Percentiles rank a stretch among this genome's conserved stretches.
Conservation (phyloP, 2,113 vertebrate species). For the Heterotis niloticus region DNA sequence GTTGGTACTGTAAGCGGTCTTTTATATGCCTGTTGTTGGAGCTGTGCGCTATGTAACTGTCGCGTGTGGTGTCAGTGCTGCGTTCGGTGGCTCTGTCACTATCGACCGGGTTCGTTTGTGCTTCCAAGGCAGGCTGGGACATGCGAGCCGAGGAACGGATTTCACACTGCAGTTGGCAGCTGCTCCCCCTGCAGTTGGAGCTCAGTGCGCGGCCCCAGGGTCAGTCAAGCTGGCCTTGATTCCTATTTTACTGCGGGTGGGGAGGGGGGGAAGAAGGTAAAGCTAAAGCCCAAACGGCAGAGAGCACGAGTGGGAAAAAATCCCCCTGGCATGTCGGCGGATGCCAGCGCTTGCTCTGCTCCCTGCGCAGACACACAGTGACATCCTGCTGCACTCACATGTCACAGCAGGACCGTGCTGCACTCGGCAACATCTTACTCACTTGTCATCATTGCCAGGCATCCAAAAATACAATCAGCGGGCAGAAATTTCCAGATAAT, state of each 20-base stretch:
- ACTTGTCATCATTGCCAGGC: slow-evolving; percentile 1
- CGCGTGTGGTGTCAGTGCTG: background rate
- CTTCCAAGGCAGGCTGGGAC: background rate
- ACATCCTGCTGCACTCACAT: background rate
- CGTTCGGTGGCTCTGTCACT: background rate
- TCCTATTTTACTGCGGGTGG: slow-evolving; percentile 13
- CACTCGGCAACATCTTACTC: background rate
- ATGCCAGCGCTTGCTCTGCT: background rate
- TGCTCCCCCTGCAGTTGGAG: slow-evolving; percentile 11
- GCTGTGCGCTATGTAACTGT: background rate
- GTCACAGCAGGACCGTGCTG: background rate
- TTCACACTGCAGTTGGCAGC: slow-evolving; percentile 40
- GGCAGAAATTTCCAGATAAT: background rate
- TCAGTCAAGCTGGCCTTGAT: slow-evolving; percentile 24
- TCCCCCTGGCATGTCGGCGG: background rate
- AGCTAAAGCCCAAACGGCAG: slow-evolving; percentile 1
- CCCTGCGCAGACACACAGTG: background rate
- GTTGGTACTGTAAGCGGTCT: too few relatives aligned
- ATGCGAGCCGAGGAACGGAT: slow-evolving; percentile 28
- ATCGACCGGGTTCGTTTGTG: background rate
- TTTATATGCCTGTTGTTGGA: background rate
- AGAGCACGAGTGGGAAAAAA: slow-evolving; percentile 10
- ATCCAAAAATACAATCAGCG: background rate
- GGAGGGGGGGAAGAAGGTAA: background rate
- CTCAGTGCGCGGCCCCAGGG: slow-evolving; percentile 16